Evolutionary conservation across 2,888 invertebrate species (phyloP).

Genomic region (Hetaerina titia): DNA sequence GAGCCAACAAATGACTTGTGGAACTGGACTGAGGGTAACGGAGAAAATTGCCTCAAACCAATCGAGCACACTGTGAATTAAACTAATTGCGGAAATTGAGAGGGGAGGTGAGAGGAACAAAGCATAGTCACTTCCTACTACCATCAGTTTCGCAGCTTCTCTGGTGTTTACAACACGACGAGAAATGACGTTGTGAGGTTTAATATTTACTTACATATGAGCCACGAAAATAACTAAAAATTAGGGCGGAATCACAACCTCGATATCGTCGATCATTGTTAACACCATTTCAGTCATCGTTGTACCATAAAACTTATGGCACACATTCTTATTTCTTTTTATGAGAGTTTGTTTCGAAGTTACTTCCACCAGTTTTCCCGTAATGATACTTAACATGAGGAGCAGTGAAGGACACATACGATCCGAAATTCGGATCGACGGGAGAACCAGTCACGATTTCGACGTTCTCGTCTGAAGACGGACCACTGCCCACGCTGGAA

Average conservation of each 20-base stretch:
- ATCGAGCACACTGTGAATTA: neutral
- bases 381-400: conserved; percentile 73
- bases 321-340: conserved; percentile 1
- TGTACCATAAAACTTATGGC: neutral
- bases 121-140: neutral
- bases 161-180: neutral
- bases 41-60: neutral
- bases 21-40: neutral
- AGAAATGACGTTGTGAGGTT: neutral
- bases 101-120: neutral
- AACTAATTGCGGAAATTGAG: neutral
- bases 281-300: neutral
- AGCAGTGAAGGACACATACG: conserved; percentile 73
- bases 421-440: conserved; percentile 69
- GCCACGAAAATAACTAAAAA: neutral
- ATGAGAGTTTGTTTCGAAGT: conserved; percentile 55
- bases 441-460: conserved; percentile 51
- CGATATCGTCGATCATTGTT: neutral
- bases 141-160: conserved; percentile 43
- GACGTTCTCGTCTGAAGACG: conserved; percentile 21
- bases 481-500: conserved; percentile 41
- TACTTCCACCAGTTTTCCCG: conserved; percentile 70
- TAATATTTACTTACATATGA: neutral
- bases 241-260: conserved; percentile 8
- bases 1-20: neutral